Conservation (phyloP, 1,140 invertebrate species). For the Zophobas atratus region DNA sequence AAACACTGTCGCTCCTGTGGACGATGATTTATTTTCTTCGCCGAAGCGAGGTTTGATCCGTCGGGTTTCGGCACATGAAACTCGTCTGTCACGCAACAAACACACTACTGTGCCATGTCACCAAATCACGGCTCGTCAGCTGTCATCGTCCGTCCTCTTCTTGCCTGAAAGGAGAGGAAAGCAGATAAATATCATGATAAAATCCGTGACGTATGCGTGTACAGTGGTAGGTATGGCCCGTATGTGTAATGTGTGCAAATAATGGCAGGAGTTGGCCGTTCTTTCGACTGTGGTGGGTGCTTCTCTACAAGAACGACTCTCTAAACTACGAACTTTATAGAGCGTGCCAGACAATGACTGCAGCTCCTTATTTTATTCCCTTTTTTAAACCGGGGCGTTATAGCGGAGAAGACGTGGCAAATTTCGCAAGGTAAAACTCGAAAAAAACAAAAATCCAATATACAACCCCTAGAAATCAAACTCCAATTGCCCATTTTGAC, state of each 20-base stretch:
- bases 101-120: slow-evolving; percentile 63
- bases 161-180: slow-evolving; percentile 58
- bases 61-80: slow-evolving; percentile 10
- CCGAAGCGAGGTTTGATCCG: slow-evolving; percentile 47
- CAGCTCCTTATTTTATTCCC: slow-evolving; percentile 45
- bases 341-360: slow-evolving; percentile 60
- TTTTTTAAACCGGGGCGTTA: slow-evolving; percentile 12
- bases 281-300: slow-evolving; percentile 47
- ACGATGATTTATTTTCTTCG: too few relatives aligned
- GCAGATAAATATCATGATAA: slow-evolving; percentile 57
- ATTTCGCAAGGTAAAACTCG: too few relatives aligned
- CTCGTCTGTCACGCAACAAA: slow-evolving; percentile 58
- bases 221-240: slow-evolving; percentile 49
- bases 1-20: too few relatives aligned
- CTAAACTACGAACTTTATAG: slow-evolving; percentile 66
- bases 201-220: slow-evolving; percentile 63
- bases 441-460: too few relatives aligned
- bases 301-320: slow-evolving; percentile 55
- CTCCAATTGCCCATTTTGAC: too few relatives aligned
- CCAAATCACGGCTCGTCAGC: slow-evolving; percentile 63
- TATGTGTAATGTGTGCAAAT: slow-evolving; percentile 65
- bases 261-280: slow-evolving; percentile 62
- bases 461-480: too few relatives aligned
- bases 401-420: too few relatives aligned
- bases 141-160: slow-evolving; percentile 62